Percentiles rank a stretch among this genome's conserved stretches.
phyloP scores from a whole-genome alignment of 2,888 invertebrate genomes.

The Macrosoma leucophasiata region DNA sequence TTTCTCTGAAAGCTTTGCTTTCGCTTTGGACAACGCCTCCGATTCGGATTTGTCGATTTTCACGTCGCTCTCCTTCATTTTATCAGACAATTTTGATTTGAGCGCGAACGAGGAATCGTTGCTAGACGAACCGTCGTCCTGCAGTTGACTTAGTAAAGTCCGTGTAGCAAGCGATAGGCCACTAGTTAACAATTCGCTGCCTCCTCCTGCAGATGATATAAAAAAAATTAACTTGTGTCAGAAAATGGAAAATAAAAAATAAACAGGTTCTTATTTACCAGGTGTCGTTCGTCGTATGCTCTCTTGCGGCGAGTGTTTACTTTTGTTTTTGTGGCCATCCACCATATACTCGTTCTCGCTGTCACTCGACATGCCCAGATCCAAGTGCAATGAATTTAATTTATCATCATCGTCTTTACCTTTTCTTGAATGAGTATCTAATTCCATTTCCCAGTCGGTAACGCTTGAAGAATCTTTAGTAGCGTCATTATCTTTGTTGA shows the following conservation, averaged over 20 bases:
- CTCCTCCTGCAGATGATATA: too few species aligned
- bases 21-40: conserved; percentile 60
- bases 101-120: conserved; percentile 70
- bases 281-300: conserved; percentile 48
- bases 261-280: conserved; percentile 42
- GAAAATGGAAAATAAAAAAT: conserved; percentile 10
- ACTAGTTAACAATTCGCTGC: too few species aligned
- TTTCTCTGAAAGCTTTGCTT: conserved; percentile 61
- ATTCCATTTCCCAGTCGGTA: conserved; percentile 78
- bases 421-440: conserved; percentile 69
- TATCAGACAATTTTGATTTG: conserved; percentile 42
- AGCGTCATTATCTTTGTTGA: conserved; percentile 45
- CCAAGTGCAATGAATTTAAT: conserved; percentile 62
- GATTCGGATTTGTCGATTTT: conserved; percentile 51
- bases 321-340: conserved; percentile 45
- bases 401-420: conserved; percentile 63
- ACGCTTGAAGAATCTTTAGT: conserved; percentile 59
- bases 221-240: conserved; percentile 14
- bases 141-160: conserved; percentile 68
- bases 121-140: conserved; percentile 72
- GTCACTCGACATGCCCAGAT: conserved; percentile 70
- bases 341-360: conserved; percentile 64
- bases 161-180: conserved; percentile 60
- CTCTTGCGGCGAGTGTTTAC: conserved; percentile 46
- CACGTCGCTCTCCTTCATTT: conserved; percentile 38